Percentiles rank a stretch among this genome's conserved stretches.
These are phyloP conservation scores for Acleris cristana DNA, from an alignment of 2,888 invertebrate species.

Conservation along the genomic window DNA sequence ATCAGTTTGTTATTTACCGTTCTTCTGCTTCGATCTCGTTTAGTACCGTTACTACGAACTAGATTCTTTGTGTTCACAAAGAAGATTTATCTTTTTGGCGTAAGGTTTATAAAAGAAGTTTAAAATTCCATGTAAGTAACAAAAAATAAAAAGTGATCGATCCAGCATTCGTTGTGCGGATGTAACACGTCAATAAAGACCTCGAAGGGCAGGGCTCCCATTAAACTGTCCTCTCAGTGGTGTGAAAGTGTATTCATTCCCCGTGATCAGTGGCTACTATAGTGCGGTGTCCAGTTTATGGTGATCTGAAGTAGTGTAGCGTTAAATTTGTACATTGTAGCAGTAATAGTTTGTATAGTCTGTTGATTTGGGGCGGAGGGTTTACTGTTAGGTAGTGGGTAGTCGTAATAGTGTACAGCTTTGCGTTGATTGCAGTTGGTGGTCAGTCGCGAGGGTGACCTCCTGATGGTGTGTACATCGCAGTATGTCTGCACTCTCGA, in stretches of 20 bases:
- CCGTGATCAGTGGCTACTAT: constrained; percentile 46
- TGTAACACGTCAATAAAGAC: constrained; percentile 82
- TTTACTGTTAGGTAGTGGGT: constrained; percentile 39
- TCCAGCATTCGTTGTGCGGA: constrained; percentile 74
- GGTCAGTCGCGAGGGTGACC: constrained; percentile 78
- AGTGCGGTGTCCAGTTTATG: constrained; percentile 15
- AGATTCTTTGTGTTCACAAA: constrained; percentile 46
- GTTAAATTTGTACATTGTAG: constrained; percentile 40
- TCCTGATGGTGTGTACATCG: constrained; percentile 95
- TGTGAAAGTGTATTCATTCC: constrained; percentile 72
- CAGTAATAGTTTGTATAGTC: constrained; percentile 13
- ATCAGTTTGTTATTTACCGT: constrained; percentile 79
- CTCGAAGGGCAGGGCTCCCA: constrained; percentile 75
- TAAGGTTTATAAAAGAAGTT: constrained; percentile 45
- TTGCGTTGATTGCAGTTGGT: constrained; percentile 74
- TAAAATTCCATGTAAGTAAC: constrained; percentile 43
- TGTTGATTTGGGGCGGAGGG: constrained; percentile 7
- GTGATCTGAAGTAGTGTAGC: constrained; percentile 34
- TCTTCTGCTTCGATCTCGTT: constrained; percentile 61
- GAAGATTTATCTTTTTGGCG: constrained; percentile 27
- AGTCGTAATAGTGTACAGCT: constrained; percentile 47
- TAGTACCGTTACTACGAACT: constrained; percentile 68
- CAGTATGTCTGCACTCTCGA: constrained; percentile 98
- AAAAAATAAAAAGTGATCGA: constrained; percentile 68
- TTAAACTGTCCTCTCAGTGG: constrained; percentile 62